phyloP scores from a whole-genome alignment of 2,113 vertebrate genomes.

The Psephotus haematonotus region DNA sequence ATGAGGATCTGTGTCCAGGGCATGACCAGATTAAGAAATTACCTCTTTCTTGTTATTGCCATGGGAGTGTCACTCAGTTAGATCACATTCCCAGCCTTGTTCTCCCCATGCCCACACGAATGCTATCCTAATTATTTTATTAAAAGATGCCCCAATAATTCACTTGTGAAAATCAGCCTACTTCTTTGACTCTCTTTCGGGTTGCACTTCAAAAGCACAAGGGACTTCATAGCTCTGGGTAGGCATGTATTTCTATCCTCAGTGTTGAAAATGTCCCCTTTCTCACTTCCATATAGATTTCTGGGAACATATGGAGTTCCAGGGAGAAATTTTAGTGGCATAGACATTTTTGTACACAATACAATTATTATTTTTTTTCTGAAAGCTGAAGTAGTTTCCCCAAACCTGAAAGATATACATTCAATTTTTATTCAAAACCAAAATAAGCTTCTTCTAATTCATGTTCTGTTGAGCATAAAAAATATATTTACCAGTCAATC shows the following conservation, averaged over 20 bases:
- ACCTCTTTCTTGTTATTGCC: not conserved
- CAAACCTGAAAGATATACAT: not conserved
- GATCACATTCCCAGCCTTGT: not conserved
- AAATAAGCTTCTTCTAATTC: not conserved
- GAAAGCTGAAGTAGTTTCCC: not conserved
- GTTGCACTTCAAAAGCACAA: not conserved
- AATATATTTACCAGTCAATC: not conserved
- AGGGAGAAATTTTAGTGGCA: not conserved
- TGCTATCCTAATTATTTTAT: not conserved
- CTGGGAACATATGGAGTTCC: not conserved
- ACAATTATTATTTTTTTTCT: not conserved
- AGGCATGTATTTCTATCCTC: not conserved
- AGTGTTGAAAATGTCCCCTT: not conserved
- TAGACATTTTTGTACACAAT: not conserved
- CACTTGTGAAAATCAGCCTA: not conserved
- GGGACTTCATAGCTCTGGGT: not conserved
- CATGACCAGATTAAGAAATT: not conserved
- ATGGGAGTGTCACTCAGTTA: not conserved
- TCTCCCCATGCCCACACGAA: not conserved
- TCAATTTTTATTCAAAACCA: not conserved
- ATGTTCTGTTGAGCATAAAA: not conserved
- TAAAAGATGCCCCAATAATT: not conserved
- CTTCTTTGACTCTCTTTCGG: not conserved
- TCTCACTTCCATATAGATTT: not conserved
- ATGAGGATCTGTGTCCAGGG: not conserved